These are phyloP conservation scores for Hoplodrina blanda DNA, from an alignment of 2,888 invertebrate genomes.

Conservation along the genomic window DNA sequence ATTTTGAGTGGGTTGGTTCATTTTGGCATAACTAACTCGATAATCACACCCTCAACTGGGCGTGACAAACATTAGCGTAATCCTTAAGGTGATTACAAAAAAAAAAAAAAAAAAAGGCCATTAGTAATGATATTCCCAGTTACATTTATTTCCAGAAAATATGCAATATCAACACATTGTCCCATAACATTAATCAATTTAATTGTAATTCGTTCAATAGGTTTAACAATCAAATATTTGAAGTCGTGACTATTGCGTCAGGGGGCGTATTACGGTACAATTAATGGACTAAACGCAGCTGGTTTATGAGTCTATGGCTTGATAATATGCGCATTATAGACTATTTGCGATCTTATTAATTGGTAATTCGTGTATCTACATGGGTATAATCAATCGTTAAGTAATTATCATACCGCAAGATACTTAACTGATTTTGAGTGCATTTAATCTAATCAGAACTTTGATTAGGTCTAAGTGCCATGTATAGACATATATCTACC, in stretches of 20 bases:
- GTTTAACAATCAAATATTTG: conserved; percentile 46
- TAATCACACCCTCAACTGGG: conserved; percentile 3
- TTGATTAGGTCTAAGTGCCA: conserved; percentile 2
- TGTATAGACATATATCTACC: too few relatives aligned
- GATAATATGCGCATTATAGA: conserved; percentile 16
- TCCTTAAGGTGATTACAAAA: background rate
- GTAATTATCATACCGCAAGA: background rate
- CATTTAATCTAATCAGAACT: background rate
- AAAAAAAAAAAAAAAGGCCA: too few relatives aligned
- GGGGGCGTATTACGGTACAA: conserved; percentile 34
- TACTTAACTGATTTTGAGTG: conserved; percentile 27
- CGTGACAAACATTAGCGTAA: conserved; percentile 3
- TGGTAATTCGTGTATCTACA: conserved; percentile 11
- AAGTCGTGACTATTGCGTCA: conserved; percentile 32
- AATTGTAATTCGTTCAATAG: conserved; percentile 36
- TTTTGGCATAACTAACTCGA: too few relatives aligned
- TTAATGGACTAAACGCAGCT: conserved; percentile 36
- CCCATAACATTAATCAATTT: conserved; percentile 40
- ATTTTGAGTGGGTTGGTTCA: too few relatives aligned
- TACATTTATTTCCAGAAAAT: background rate
- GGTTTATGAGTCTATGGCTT: conserved; percentile 25
- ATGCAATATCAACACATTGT: conserved; percentile 22
- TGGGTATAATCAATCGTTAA: conserved; percentile 3
- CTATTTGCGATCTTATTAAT: conserved; percentile 22
- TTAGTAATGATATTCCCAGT: background rate